phyloP scores from a whole-genome alignment of 2,888 invertebrate genomes.

The Elaeidobius kamerunicus region DNA sequence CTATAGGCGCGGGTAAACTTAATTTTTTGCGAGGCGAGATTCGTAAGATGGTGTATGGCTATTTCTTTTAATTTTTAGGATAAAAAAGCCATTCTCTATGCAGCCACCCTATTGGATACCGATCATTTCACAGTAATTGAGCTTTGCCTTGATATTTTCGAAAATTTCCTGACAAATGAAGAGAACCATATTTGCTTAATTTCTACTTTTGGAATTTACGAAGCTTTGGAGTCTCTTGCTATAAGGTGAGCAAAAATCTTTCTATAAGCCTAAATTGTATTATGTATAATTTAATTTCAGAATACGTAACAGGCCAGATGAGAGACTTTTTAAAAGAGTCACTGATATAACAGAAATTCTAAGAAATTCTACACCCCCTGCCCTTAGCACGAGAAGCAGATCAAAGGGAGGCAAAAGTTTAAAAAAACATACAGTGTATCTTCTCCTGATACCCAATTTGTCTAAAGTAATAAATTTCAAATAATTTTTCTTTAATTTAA shows the following conservation, averaged over 20 bases:
- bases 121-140: constrained; percentile 31
- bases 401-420: constrained; percentile 15
- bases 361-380: constrained; percentile 30
- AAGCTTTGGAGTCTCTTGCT: constrained; percentile 39
- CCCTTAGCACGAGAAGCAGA: constrained; percentile 30
- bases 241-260: constrained; percentile 31
- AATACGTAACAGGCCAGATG: constrained; percentile 32
- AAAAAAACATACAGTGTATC: constrained; percentile 24
- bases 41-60: no score
- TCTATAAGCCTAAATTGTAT: neutral
- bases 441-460: constrained; percentile 10
- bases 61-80: constrained; percentile 33
- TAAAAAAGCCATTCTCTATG: constrained; percentile 38
- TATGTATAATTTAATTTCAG: constrained; percentile 27
- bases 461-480: neutral
- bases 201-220: constrained; percentile 40
- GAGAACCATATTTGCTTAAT: constrained; percentile 33
- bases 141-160: constrained; percentile 39
- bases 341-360: constrained; percentile 31
- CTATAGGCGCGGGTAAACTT: no score
- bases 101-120: constrained; percentile 37
- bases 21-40: no score
- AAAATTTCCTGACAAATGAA: constrained; percentile 37
- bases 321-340: constrained; percentile 31
- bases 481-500: neutral